Percentiles rank a stretch among this genome's conserved stretches.
These are phyloP conservation scores for Molossus molossus DNA, from an alignment of 2,797 vertebrate genomes.

Conservation along the genomic window DNA sequence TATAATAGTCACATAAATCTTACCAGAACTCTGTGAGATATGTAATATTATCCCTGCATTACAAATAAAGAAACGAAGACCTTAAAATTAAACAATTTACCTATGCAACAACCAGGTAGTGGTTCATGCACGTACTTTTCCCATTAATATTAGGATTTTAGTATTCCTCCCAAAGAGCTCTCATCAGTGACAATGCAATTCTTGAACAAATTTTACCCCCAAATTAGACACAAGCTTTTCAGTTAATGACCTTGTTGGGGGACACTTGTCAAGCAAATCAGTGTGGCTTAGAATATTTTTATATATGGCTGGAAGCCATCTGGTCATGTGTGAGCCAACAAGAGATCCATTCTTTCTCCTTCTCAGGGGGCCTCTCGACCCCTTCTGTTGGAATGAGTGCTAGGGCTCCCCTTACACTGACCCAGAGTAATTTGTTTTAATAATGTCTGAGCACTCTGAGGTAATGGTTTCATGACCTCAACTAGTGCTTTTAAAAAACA, in stretches of 20 bases:
- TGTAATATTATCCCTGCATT: not conserved
- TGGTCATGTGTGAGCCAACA: conserved; percentile 86
- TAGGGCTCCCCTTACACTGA: conserved; percentile 82
- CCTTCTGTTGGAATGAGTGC: conserved; percentile 84
- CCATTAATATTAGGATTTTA: not conserved
- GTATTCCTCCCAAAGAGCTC: not conserved
- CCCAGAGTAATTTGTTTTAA: conserved; percentile 90
- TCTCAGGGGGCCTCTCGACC: conserved; percentile 78
- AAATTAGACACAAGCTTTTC: conserved; percentile 2
- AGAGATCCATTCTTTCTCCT: conserved; percentile 86
- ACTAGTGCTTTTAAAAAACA: conserved; percentile 80
- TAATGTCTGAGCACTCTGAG: conserved; percentile 88
- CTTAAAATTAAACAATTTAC: not conserved
- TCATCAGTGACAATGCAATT: not conserved
- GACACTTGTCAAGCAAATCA: conserved; percentile 75
- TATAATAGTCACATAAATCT: not conserved
- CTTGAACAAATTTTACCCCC: not conserved
- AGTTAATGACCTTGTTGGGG: conserved; percentile 56
- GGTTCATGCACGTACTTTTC: conserved; percentile 1
- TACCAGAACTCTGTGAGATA: not conserved
- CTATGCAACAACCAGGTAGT: not conserved
- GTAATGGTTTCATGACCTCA: conserved; percentile 87
- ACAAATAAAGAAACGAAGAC: conserved; percentile 6
- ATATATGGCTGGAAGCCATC: conserved; percentile 86
- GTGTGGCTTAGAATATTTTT: conserved; percentile 86